Conservation (phyloP, 1,140 invertebrate genomes). For the Propsilocerus akamusi region DNA sequence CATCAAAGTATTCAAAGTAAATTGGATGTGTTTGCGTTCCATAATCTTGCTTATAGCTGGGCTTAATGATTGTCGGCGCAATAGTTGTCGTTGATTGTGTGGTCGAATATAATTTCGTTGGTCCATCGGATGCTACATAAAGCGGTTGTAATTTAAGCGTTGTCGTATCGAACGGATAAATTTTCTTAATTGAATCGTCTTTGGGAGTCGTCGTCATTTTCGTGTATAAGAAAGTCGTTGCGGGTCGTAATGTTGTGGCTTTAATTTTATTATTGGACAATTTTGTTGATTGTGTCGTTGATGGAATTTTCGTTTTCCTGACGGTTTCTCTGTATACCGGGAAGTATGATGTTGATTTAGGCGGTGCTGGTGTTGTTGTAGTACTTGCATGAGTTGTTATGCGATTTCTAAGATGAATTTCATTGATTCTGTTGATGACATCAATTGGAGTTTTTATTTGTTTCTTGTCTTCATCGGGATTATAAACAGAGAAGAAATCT, state of each 20-base stretch:
- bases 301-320: conserved; percentile 21
- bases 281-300: conserved; percentile 10
- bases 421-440: conserved; percentile 18
- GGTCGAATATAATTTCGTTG: conserved; percentile 2
- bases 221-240: conserved; percentile 5
- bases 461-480: neutral
- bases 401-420: conserved; percentile 8
- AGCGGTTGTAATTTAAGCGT: conserved; percentile 5
- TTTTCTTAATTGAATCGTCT: conserved; percentile 8
- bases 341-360: conserved; percentile 13
- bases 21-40: conserved; percentile 21
- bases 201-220: conserved; percentile 3
- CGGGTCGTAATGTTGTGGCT: conserved; percentile 5
- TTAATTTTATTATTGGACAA: conserved; percentile 13
- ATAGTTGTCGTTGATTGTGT: conserved; percentile 19
- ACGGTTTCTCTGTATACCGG: conserved; percentile 9
- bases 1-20: conserved; percentile 24
- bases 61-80: conserved; percentile 13
- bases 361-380: conserved; percentile 23
- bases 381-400: conserved; percentile 10
- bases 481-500: conserved; percentile 43
- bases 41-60: conserved; percentile 9
- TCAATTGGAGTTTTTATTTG: conserved; percentile 27
- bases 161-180: conserved; percentile 8
- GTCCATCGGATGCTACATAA: conserved; percentile 1